These are phyloP conservation scores for Drosophila antonietae DNA, from an alignment of 2,888 invertebrate genomes.

Conservation along the genomic window DNA sequence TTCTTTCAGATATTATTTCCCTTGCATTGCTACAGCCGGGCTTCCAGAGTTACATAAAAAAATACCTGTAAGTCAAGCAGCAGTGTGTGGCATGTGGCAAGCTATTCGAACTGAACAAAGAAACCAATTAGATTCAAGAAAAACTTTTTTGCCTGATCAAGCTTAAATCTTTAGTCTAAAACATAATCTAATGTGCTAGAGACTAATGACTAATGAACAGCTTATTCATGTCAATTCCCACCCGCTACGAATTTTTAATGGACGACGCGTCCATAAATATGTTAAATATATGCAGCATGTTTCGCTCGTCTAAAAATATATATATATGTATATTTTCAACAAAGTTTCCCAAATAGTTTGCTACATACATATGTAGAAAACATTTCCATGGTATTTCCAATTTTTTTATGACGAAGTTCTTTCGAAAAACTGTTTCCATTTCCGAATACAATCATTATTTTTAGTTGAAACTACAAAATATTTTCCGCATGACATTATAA, in stretches of 20 bases:
- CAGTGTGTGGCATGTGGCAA: slow-evolving; percentile 27
- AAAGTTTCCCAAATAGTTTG: slow-evolving; percentile 1
- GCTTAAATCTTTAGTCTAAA: background rate
- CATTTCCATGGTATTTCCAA: slow-evolving; percentile 1
- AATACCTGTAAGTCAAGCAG: slow-evolving; percentile 1
- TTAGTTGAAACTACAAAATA: background rate
- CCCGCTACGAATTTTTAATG: slow-evolving; percentile 8
- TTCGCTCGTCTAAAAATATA: slow-evolving; percentile 1
- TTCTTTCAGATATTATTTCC: slow-evolving; percentile 20
- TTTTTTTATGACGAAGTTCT: slow-evolving; percentile 1
- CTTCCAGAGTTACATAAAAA: slow-evolving; percentile 35
- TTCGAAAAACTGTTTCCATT: background rate
- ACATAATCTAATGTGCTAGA: background rate
- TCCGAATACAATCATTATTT: background rate
- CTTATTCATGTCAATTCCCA: slow-evolving; percentile 24
- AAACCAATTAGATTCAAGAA: slow-evolving; percentile 26
- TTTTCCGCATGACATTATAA: background rate
- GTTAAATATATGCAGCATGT: background rate
- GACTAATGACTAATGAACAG: background rate
- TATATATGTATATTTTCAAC: background rate
- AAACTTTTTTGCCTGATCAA: background rate
- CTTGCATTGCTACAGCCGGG: slow-evolving; percentile 41
- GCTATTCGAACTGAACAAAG: slow-evolving; percentile 3
- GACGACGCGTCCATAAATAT: background rate
- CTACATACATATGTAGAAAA: background rate